These are phyloP conservation scores for Columba guinea DNA, from an alignment of 2,797 vertebrate genomes.

Conservation along the genomic window DNA sequence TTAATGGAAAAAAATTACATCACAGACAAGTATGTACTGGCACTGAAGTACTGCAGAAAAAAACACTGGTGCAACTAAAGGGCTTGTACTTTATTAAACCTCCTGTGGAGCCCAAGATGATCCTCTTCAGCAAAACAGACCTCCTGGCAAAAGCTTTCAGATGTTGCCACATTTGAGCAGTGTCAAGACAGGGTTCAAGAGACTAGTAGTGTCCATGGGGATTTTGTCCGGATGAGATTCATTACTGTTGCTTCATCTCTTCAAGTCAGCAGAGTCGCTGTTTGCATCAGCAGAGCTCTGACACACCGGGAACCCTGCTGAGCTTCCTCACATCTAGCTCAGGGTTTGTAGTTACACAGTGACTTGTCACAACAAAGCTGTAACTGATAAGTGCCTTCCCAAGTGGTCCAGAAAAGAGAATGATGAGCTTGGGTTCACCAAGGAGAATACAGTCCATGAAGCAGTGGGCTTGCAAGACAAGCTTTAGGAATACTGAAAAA, in stretches of 20 bases:
- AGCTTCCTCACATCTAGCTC: not conserved
- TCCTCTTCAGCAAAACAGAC: not conserved
- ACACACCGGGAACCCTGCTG: not conserved
- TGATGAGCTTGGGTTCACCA: not conserved
- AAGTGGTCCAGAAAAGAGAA: not conserved
- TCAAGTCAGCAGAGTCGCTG: not conserved
- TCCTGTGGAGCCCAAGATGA: not conserved
- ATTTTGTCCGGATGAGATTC: not conserved
- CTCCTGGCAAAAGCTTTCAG: not conserved
- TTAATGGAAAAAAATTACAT: conserved; percentile 44
- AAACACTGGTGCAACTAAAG: not conserved
- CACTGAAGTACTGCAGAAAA: not conserved
- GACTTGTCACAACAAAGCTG: not conserved
- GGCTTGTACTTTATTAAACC: not conserved
- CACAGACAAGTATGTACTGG: conserved; percentile 25
- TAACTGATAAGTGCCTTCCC: not conserved
- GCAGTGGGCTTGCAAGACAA: not conserved
- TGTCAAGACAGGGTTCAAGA: not conserved
- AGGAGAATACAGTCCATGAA: not conserved
- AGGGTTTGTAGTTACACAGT: not conserved
- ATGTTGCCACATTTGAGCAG: not conserved
- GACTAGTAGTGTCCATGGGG: not conserved
- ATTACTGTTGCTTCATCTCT: not conserved
- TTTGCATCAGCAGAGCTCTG: not conserved
- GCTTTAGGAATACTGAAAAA: not conserved